Evolutionary conservation across 2,113 vertebrate species (phyloP).

Genomic region (Pluvianellus socialis): DNA sequence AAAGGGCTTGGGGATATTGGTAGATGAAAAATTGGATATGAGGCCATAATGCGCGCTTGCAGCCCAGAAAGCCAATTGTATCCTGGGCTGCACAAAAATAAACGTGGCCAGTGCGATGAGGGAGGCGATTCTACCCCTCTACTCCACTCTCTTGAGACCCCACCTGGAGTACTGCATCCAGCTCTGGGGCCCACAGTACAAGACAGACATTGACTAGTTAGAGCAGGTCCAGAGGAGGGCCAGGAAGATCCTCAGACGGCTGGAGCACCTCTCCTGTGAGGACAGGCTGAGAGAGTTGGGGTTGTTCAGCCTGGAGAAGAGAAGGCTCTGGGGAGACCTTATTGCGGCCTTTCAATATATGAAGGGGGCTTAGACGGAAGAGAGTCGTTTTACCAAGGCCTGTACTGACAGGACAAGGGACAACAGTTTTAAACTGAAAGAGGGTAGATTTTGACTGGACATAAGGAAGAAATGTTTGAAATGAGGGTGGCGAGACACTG

Average conservation of each 20-base stretch:
- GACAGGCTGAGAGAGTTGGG: neutral
- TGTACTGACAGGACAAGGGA: neutral
- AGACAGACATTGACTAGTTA: neutral
- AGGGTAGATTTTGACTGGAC: neutral
- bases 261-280: neutral
- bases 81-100: neutral
- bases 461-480: neutral
- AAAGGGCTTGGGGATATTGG: neutral
- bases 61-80: neutral
- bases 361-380: neutral
- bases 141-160: neutral
- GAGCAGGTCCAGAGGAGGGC: neutral
- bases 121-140: neutral
- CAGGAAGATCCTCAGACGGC: neutral
- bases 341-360: neutral
- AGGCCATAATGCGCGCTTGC: rapidly evolving
- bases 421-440: neutral
- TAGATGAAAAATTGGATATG: neutral
- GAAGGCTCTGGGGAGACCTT: neutral
- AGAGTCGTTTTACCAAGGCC: neutral
- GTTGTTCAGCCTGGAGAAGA: neutral
- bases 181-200: neutral
- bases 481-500: neutral
- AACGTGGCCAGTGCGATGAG: rapidly evolving
- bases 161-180: neutral